phyloP scores from a whole-genome alignment of 1,140 invertebrate genomes.

The Oncopeltus fasciatus region DNA sequence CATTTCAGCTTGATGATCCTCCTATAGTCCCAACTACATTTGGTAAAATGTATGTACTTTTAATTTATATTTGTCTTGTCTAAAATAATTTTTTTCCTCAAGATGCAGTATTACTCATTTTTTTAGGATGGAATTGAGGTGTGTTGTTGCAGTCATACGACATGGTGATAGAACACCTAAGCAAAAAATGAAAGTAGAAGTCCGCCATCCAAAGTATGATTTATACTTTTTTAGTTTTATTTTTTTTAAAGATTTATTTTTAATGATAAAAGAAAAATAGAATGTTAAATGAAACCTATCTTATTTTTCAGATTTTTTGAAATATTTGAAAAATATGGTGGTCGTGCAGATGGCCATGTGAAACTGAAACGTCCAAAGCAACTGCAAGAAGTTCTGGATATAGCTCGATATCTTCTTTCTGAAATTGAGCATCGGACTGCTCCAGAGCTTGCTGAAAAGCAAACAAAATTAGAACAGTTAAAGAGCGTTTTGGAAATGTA shows the following conservation, averaged over 20 bases:
- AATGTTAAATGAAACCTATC: too few relatives aligned
- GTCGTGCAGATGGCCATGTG: conserved; percentile 86
- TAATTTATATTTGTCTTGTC: background rate
- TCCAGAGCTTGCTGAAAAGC: conserved; percentile 90
- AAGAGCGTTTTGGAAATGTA: conserved; percentile 98
- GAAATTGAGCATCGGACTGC: conserved; percentile 73
- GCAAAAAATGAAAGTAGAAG: conserved; percentile 99
- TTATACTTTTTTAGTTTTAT: background rate
- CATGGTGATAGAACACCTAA: conserved; percentile 98
- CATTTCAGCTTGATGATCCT: conserved; percentile 93
- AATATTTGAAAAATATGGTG: conserved; percentile 95
- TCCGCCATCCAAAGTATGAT: conserved; percentile 86
- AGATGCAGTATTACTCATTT: too few relatives aligned
- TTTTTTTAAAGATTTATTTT: background rate
- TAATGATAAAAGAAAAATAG: too few relatives aligned
- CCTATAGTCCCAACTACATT: conserved; percentile 98
- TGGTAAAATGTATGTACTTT: conserved; percentile 76
- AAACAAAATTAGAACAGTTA: conserved; percentile 91
- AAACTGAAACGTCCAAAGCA: conserved; percentile 97
- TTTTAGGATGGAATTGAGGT: conserved; percentile 85
- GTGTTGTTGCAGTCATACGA: conserved; percentile 94
- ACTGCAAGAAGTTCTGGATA: conserved; percentile 92
- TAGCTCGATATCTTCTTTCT: conserved; percentile 69
- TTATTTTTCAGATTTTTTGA: conserved; percentile 98
- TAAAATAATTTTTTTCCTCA: too few relatives aligned